Evolutionary conservation across 2,888 invertebrate species (phyloP).

Genomic region (Icerya purchasi): DNA sequence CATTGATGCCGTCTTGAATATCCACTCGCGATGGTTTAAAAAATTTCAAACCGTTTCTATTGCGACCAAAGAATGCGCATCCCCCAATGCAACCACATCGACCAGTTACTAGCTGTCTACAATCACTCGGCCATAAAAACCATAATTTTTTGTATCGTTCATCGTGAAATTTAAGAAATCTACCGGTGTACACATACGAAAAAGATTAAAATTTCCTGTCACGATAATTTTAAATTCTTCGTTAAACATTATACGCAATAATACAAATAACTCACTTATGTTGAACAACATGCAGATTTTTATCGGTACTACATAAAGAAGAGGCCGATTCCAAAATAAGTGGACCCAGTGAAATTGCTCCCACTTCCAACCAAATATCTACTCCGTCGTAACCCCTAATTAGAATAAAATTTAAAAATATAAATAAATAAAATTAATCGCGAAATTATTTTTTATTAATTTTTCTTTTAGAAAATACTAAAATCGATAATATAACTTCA

Average conservation of each 20-base stretch:
- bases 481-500: constrained; percentile 1
- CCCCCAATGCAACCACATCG: constrained; percentile 93
- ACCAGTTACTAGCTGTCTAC: constrained; percentile 34
- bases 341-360: constrained; percentile 73
- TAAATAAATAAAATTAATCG: neutral
- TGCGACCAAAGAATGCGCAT: constrained; percentile 81
- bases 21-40: constrained; percentile 67
- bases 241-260: too few species aligned
- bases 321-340: constrained; percentile 72
- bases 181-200: too few species aligned
- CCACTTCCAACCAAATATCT: constrained; percentile 80
- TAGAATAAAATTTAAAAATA: constrained; percentile 9
- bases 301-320: constrained; percentile 53
- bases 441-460: too few species aligned
- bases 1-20: constrained; percentile 57
- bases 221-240: too few species aligned
- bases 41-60: constrained; percentile 69
- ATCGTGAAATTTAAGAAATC: constrained; percentile 60
- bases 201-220: too few species aligned
- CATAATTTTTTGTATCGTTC: constrained; percentile 64
- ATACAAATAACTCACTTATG: constrained; percentile 35
- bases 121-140: constrained; percentile 72
- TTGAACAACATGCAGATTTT: constrained; percentile 52
- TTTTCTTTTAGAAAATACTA: too few species aligned
- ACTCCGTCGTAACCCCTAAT: constrained; percentile 26